Evolutionary conservation across 2,113 vertebrate genomes (phyloP).

Genomic region (Melanostigma gelatinosum): DNA sequence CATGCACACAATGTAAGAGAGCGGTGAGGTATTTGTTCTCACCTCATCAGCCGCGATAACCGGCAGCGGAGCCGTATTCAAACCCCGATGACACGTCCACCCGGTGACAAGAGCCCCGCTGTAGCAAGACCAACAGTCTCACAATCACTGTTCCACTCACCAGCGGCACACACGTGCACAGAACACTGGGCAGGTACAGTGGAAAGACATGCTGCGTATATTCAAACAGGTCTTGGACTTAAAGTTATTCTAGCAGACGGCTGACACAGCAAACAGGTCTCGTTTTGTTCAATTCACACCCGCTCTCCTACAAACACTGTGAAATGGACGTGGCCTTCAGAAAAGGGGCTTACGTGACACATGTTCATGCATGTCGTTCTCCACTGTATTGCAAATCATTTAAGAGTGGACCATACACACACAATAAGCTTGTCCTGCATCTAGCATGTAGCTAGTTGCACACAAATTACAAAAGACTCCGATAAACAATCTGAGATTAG

Average conservation of each 20-base stretch:
- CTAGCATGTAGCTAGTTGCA: no score
- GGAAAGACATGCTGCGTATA: background rate
- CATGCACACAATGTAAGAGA: background rate
- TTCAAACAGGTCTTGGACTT: background rate
- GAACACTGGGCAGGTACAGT: background rate
- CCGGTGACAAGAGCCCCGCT: background rate
- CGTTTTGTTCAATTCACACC: background rate
- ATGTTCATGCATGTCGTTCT: background rate
- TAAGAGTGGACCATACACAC: background rate
- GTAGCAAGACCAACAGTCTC: background rate
- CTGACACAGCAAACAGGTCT: background rate
- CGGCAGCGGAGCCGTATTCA: background rate
- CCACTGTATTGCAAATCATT: background rate
- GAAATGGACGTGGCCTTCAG: background rate
- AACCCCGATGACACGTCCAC: background rate
- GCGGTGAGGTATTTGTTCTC: background rate
- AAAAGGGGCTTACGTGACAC: slow-evolving; percentile 8
- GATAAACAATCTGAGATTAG: background rate
- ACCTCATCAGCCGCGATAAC: background rate
- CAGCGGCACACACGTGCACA: background rate
- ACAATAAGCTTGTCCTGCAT: no score
- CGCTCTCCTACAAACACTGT: background rate
- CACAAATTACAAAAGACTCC: background rate
- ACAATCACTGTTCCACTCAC: background rate
- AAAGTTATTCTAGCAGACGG: background rate